Conservation (phyloP, 1,140 invertebrate genomes). For the Lepidostoma basale region DNA sequence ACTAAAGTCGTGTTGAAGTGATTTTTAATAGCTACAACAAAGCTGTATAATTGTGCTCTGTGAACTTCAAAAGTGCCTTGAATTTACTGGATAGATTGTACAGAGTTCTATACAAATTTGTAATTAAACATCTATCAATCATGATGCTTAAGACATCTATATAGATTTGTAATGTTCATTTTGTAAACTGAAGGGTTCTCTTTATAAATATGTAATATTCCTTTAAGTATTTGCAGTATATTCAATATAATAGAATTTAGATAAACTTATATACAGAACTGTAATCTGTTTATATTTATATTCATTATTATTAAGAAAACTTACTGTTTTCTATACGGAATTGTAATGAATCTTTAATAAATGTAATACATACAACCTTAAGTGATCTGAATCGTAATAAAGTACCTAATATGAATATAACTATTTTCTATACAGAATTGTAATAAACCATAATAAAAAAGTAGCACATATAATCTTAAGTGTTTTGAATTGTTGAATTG, state of each 20-base stretch:
- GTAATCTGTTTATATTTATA: background rate
- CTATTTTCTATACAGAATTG: too few species aligned
- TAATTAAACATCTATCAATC: too few species aligned
- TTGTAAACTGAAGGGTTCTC: background rate
- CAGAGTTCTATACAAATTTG: too few species aligned
- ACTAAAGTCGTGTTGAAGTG: too few species aligned
- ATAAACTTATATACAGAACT: background rate
- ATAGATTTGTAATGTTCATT: background rate
- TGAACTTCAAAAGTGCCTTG: too few species aligned
- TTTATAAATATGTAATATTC: background rate
- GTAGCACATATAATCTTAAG: too few species aligned
- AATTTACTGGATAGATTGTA: too few species aligned
- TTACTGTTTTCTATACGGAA: background rate
- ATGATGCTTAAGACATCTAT: too few species aligned
- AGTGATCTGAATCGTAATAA: background rate
- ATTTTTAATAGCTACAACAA: too few species aligned
- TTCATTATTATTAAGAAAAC: background rate
- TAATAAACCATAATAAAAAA: too few species aligned
- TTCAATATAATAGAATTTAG: background rate
- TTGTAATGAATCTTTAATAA: background rate
- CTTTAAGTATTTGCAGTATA: background rate
- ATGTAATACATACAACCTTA: background rate
- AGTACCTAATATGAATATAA: too few species aligned
- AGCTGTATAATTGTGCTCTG: too few species aligned
- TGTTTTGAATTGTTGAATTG: background rate